Evolutionary conservation across 2,113 vertebrate genomes (phyloP).

Genomic region (Edolisoma coerulescens): DNA sequence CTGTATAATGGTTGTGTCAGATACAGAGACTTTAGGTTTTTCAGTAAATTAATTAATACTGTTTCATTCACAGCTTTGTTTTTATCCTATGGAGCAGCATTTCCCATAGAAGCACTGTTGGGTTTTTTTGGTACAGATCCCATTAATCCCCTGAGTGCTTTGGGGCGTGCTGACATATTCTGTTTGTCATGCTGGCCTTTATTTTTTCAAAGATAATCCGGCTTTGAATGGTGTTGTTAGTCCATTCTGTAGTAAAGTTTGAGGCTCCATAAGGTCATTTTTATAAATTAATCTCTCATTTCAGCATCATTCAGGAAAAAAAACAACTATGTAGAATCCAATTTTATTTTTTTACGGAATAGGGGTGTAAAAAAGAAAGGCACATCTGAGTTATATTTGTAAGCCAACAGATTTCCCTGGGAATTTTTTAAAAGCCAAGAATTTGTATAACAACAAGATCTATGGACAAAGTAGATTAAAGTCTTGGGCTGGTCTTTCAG

Average conservation of each 20-base stretch:
- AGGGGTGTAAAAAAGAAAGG: background rate
- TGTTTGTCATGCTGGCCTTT: conserved; percentile 32
- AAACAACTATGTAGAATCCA: background rate
- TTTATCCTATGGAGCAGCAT: conserved; percentile 25
- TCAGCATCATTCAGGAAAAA: background rate
- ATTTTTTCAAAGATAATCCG: conserved; percentile 40
- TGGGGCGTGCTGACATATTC: conserved; percentile 21
- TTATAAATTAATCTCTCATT: background rate
- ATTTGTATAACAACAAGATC: background rate
- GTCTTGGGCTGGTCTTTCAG: background rate
- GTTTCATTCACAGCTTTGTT: background rate
- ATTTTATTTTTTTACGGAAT: background rate
- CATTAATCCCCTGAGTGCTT: conserved; percentile 1
- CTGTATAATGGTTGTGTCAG: background rate
- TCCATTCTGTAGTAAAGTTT: background rate
- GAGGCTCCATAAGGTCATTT: background rate
- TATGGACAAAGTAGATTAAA: background rate
- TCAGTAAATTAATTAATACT: background rate
- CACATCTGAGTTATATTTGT: background rate
- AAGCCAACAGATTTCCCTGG: background rate
- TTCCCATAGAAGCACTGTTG: background rate
- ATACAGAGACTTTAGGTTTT: background rate
- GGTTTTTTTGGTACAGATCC: background rate
- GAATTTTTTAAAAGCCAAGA: background rate
- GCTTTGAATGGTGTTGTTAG: conserved; percentile 18